Evolutionary conservation across 1,140 invertebrate species (phyloP), one percentile per base, ranked within the genome.

Genomic region (Grapholita molesta): DNA sequence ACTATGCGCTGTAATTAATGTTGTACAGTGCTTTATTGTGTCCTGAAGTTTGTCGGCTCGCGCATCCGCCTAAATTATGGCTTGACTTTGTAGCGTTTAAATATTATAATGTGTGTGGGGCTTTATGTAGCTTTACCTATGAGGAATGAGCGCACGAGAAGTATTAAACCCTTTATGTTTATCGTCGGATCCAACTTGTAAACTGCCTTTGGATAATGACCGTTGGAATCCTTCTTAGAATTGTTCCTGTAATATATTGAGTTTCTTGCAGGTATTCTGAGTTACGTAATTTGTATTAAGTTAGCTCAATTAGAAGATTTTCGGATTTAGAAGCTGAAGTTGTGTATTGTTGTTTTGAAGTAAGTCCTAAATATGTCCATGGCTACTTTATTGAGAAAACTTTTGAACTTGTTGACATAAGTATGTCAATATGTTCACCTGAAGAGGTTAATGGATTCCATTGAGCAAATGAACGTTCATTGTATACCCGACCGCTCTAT

Each of bases 1-100:
- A 83, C 80, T 77, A 83, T 83, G 82, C 78, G 38, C 79, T 74
- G 78, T 83, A 85, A 83, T 85, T 83, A 85, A 85, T 83, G 83
- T 83, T 76, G 70, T 73, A 70, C 72, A 78, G 71, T 77, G 74
- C 72, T 84, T 82, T 80, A 85, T 85, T 83, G 79, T 67, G 35
- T 81, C 48, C 67, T 70, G 67, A 78, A 84, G 72, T 76, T 80
- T 73, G 74, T 73, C 72, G 72, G 66, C 53, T 70, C 61, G 78
- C 74, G 77, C 70, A 73, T 78, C 75, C 69, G 68, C 66, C 71
- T 82, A 74, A 84, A 76, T 80, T 81, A 82, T 77, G 71, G 73
- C 66, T 64, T 42, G 69, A 75, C 68, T 73, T 78, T 66, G 71
- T 74, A 68, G 74, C 73, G 70, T 73, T 73, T 74, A 71, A 73